Evolutionary conservation across 2,888 invertebrate genomes (phyloP).

Genomic region (Keiferia lycopersicella): DNA sequence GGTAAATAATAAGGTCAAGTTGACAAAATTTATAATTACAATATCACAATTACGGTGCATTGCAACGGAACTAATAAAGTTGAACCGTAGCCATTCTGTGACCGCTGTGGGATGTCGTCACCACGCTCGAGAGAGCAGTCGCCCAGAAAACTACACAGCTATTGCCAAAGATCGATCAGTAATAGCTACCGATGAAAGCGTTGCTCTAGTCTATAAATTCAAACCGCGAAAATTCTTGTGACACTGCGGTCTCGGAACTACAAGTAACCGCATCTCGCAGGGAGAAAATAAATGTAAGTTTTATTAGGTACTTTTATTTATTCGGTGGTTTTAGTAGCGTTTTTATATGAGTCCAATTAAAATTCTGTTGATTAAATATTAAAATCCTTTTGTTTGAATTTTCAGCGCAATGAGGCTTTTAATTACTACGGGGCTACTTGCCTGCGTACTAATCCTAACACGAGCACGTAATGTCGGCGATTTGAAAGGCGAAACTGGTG

Average conservation of each 20-base stretch:
- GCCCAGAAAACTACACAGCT: conserved; percentile 71
- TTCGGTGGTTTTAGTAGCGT: background rate
- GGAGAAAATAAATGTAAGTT: conserved; percentile 47
- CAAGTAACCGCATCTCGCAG: conserved; percentile 51
- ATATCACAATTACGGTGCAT: conserved; percentile 33
- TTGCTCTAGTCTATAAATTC: conserved; percentile 75
- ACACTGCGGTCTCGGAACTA: conserved; percentile 61
- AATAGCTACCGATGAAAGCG: conserved; percentile 73
- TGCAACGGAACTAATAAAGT: conserved; percentile 70
- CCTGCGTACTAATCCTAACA: conserved; percentile 52
- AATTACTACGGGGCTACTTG: conserved; percentile 54
- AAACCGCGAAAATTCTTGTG: conserved; percentile 63
- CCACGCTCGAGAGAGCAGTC: conserved; percentile 62
- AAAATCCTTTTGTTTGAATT: conserved; percentile 27
- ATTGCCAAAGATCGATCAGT: conserved; percentile 75
- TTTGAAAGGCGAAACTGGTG: conserved; percentile 49
- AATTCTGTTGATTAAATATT: background rate
- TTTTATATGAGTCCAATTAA: background rate
- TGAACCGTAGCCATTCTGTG: conserved; percentile 50
- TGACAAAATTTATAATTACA: conserved; percentile 40
- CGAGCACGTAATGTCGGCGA: conserved; percentile 60
- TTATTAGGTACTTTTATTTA: background rate
- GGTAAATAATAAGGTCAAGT: conserved; percentile 28
- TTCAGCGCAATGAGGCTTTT: conserved; percentile 62
- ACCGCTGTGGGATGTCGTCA: conserved; percentile 64